phyloP scores from a whole-genome alignment of 2,888 invertebrate genomes.

The Halictus quadricinctus region DNA sequence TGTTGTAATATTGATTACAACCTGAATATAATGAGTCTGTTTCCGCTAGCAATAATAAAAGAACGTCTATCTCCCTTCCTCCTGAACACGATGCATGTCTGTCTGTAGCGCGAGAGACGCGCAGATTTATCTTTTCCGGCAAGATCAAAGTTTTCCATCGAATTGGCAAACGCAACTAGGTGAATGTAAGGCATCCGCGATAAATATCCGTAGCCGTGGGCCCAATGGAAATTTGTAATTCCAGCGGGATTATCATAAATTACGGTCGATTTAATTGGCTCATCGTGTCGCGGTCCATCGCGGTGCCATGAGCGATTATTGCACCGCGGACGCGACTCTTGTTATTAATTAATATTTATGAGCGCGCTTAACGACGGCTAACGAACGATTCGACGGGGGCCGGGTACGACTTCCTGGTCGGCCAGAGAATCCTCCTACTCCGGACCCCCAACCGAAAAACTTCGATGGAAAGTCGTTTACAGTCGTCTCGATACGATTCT shows the following conservation, averaged over 20 bases:
- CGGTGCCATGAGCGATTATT: slow-evolving; percentile 45
- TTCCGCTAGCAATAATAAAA: neutral
- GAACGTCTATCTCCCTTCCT: neutral
- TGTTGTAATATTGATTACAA: neutral
- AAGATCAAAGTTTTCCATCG: neutral
- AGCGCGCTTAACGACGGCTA: slow-evolving; percentile 47
- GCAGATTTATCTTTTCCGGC: slow-evolving; percentile 3
- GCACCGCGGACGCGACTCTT: slow-evolving; percentile 46
- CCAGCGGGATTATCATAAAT: slow-evolving; percentile 32
- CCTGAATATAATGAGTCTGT: neutral
- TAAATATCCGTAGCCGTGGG: neutral
- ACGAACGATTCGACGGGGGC: slow-evolving; percentile 54
- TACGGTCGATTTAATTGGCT: slow-evolving; percentile 39
- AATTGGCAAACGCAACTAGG: neutral
- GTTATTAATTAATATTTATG: slow-evolving; percentile 61
- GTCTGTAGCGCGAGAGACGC: neutral
- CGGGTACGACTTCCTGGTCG: slow-evolving; percentile 52
- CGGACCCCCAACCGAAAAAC: slow-evolving; percentile 59
- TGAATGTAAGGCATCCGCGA: neutral
- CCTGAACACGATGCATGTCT: neutral
- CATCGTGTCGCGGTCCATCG: slow-evolving; percentile 19
- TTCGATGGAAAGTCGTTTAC: slow-evolving; percentile 58
- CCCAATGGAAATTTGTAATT: slow-evolving; percentile 26
- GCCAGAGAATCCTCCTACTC: slow-evolving; percentile 31
- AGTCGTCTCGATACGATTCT: slow-evolving; percentile 56